Evolutionary conservation across 2,113 vertebrate genomes (phyloP), one percentile per base, ranked within the genome.

Genomic region (Ascaphus truei): DNA sequence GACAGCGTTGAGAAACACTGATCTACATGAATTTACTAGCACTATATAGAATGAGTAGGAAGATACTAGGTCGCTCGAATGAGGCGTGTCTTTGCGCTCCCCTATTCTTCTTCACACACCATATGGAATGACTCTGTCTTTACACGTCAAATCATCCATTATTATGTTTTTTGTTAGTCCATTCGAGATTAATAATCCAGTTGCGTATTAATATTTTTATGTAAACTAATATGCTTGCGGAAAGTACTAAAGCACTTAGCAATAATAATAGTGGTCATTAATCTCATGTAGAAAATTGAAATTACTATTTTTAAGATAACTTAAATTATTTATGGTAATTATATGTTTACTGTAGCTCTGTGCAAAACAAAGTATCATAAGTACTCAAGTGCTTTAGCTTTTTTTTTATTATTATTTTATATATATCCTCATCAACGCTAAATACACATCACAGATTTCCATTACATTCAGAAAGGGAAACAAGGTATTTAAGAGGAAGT

Each of bases 311-410:
- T 69, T 69, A 69, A 36, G 58, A 30, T 59, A 10, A 22, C 45
- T 51, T 69, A 29, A 50, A 59, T 69, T 69, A 69, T 69, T 50
- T 31, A 69, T 69, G 27, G 66, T 60, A 69, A 69, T 59, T 50
- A 69, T 27, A 50, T 48, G 66, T 69, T 69, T 59, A 59, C 59
- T 22, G 45, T 69, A 50, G 15, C 43, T 59, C 7, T 22, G 56
- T 55, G 26, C 25, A 58, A 33, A 48, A 50, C 41, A 69, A 48
- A 29, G 22, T n/a, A 48, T 3, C 29, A 16, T 33, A 26, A 68
- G 55, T 29, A 29, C 23, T 45, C 53, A 16, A n/a, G 18, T 36
- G 18, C 7, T 16, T n/a, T 33, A 34, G 52, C 2, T n/a, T 57
- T 57, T 22, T 4, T 7, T 22, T n/a, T n/a, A n/a, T n/a, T n/a